phyloP scores from a whole-genome alignment of 2,113 vertebrate species.

The Mustela nigripes region DNA sequence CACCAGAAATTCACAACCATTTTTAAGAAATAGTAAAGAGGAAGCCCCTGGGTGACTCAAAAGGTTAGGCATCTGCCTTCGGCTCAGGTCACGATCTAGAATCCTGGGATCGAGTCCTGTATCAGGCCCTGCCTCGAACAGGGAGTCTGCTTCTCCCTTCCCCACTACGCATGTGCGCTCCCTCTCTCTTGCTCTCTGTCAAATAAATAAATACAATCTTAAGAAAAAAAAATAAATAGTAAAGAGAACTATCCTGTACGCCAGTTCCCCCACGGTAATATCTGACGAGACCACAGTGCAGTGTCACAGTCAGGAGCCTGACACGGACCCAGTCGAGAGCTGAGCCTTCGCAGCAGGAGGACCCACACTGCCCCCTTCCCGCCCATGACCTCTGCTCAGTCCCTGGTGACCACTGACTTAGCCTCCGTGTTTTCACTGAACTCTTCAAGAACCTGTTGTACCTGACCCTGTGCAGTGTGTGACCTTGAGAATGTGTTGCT shows the following conservation, averaged over 20 bases:
- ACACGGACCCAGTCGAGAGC: not conserved
- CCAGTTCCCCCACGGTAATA: not conserved
- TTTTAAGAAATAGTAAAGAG: not conserved
- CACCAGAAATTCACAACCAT: not conserved
- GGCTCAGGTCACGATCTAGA: too few relatives aligned
- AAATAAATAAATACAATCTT: too few relatives aligned
- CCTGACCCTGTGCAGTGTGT: rapidly evolving
- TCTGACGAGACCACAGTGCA: rapidly evolving
- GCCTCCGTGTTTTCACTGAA: not conserved
- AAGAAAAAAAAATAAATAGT: not conserved
- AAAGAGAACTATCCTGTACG: rapidly evolving
- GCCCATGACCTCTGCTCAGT: not conserved
- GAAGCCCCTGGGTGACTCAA: too few relatives aligned
- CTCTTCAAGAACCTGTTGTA: not conserved
- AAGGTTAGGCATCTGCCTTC: too few relatives aligned
- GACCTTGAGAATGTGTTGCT: not conserved
- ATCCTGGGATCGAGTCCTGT: too few relatives aligned
- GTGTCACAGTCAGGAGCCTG: rapidly evolving
- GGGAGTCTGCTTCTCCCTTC: too few relatives aligned
- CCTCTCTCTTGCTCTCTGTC: too few relatives aligned
- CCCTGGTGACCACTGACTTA: not conserved
- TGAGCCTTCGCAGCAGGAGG: not conserved
- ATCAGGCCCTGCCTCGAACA: too few relatives aligned
- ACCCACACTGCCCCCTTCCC: not conserved
- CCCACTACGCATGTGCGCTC: too few relatives aligned